A percentile compares a stretch with the other conserved stretches of the same genome.
phyloP scores from a whole-genome alignment of 2,888 invertebrate species.

The Folsomia manolachei region DNA sequence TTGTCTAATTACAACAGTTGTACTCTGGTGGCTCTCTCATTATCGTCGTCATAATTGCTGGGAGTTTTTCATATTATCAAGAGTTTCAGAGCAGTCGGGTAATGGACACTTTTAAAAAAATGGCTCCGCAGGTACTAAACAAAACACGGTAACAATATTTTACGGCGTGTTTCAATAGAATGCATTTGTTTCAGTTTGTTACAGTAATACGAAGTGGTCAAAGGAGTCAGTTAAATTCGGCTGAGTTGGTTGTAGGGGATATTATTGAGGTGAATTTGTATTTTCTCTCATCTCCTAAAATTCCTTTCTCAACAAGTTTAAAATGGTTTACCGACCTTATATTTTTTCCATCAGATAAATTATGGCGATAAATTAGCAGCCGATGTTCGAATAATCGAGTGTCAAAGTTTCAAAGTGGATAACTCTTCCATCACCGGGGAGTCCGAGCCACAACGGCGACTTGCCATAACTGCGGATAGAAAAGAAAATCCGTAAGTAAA shows the following conservation, averaged over 20 bases:
- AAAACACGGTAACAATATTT: too few species aligned
- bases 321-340: neutral
- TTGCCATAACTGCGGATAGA: slow-evolving; percentile 10
- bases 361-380: slow-evolving; percentile 16
- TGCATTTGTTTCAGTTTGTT: too few species aligned
- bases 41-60: slow-evolving; percentile 14
- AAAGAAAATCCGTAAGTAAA: neutral
- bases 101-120: slow-evolving; percentile 22
- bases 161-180: too few species aligned
- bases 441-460: slow-evolving; percentile 15
- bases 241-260: slow-evolving; percentile 19
- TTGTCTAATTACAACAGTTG: slow-evolving; percentile 20
- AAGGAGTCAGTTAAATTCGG: neutral
- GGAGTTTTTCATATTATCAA: slow-evolving; percentile 19
- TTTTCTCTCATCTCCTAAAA: slow-evolving; percentile 2
- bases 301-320: neutral
- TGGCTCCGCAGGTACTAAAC: slow-evolving; percentile 17
- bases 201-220: slow-evolving; percentile 21
- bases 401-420: slow-evolving; percentile 21
- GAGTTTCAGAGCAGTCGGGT: slow-evolving; percentile 14
- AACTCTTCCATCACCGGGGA: slow-evolving; percentile 26
- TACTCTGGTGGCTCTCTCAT: slow-evolving; percentile 27
- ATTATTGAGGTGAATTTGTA: slow-evolving; percentile 14
- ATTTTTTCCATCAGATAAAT: neutral
- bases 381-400: slow-evolving; percentile 18